Base-by-base conservation (phyloP, 1,140 invertebrate genomes). In the Ips typographus region DNA sequence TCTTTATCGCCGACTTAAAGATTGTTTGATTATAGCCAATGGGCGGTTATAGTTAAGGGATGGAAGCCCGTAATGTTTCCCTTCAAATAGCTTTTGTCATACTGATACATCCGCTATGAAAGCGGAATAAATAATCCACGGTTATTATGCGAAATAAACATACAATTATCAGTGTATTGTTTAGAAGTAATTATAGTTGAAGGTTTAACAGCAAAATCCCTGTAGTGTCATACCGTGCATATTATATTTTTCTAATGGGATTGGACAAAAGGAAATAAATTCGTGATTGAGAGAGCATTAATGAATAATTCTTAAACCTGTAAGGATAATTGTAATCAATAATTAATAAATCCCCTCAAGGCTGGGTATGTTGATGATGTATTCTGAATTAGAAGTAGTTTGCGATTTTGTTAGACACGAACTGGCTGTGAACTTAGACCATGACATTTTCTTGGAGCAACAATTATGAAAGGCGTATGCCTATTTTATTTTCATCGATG, bases 401-500 rank as follows among this genome's bases (percentile, higher is more conserved):
- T 66, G 65, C 59, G 49, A 49, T 59, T 58, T 42, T 59, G 56
- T 22, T 56, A 59, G 59, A 68, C 66, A 68, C 66, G 66, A 69
- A 63, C 52, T 57, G 41, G 57, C 44, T 55, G 47, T 63, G 67
- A 69, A 69, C 67, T 69, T 63, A 69, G 67, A 52, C 67, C 67
- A 69, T 69, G 67, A 69, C 67, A 69, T 69, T 69, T 69, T 69
- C 67, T 6, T 22, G 63, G 67, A 69, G 57, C 67, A 37, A 69
- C 67, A 69, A 69, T 69, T 63, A 69, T 69, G 67, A 69, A 69
- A 69, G 67, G 67, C 59, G 67, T 69, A 69, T 47, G 49, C 67
- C 63, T 62, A 69, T 49, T 3, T 69, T 69, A 63, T 63, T 68
- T 69, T 52, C 56, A 69, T 62, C 56, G 67, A 69, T 63, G 60